These are phyloP conservation scores for Sebastes trivittatus DNA, from an alignment of 2,797 vertebrate species.

Conservation along the genomic window DNA sequence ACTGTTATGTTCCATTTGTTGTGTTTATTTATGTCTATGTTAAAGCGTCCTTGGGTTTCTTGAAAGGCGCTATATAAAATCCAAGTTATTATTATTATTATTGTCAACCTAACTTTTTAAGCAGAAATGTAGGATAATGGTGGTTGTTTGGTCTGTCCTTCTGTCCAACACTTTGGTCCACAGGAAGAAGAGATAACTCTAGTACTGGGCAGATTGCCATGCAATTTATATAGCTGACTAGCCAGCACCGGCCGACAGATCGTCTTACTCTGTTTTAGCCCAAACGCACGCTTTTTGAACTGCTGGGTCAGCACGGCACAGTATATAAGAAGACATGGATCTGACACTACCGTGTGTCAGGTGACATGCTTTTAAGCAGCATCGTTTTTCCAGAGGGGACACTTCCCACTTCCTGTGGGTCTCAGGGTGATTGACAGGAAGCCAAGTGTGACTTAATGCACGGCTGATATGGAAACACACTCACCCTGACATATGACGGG, in stretches of 20 bases:
- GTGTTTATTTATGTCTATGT: no score
- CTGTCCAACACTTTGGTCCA: background rate
- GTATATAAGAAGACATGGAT: background rate
- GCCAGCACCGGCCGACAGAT: background rate
- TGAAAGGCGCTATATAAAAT: no score
- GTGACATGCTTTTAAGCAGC: background rate
- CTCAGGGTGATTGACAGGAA: slow-evolving; percentile 11
- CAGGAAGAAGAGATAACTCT: background rate
- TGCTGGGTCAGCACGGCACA: background rate
- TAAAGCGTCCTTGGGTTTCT: no score
- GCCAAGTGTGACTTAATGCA: background rate
- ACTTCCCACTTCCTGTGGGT: background rate
- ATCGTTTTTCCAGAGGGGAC: background rate
- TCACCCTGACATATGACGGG: background rate
- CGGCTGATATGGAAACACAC: background rate
- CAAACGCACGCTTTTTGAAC: background rate
- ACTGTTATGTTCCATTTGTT: no score
- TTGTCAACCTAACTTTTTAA: no score
- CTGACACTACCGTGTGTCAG: background rate
- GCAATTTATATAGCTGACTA: background rate
- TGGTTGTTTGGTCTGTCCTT: background rate
- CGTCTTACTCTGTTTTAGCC: background rate
- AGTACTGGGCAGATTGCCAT: background rate
- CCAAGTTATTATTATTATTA: no score
- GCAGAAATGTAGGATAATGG: no score